Evolutionary conservation across 1,140 invertebrate species (phyloP).

Genomic region (Prorops nasuta): DNA sequence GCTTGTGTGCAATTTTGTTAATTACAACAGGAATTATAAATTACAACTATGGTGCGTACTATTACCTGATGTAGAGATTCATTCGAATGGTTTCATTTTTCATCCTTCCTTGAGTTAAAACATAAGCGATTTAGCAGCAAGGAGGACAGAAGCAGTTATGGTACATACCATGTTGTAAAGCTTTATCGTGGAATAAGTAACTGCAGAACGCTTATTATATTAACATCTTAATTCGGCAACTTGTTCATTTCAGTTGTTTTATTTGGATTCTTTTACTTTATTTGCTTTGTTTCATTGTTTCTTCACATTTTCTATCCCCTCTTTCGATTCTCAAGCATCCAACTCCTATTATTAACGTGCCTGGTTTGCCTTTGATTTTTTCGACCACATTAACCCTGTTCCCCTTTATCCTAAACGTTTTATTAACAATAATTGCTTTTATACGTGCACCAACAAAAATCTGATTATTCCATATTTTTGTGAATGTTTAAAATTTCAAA

Average conservation of each 20-base stretch:
- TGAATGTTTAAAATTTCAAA: slow-evolving; percentile 21
- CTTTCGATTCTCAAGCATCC: too few relatives aligned
- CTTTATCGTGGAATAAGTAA: slow-evolving; percentile 33
- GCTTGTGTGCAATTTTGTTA: too few relatives aligned
- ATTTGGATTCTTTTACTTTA: slow-evolving; percentile 4
- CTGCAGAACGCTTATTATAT: slow-evolving; percentile 40
- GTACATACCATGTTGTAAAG: slow-evolving; percentile 24
- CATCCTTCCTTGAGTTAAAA: too few relatives aligned
- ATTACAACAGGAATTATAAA: too few relatives aligned
- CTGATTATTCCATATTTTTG: too few relatives aligned
- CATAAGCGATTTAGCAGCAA: too few relatives aligned
- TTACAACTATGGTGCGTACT: too few relatives aligned
- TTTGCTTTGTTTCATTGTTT: background rate
- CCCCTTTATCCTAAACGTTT: slow-evolving; percentile 46
- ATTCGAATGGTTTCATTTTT: too few relatives aligned
- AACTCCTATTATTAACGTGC: too few relatives aligned
- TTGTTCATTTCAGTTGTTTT: slow-evolving; percentile 12
- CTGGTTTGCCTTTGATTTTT: slow-evolving; percentile 51
- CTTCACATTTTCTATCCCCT: too few relatives aligned
- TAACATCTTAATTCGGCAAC: slow-evolving; percentile 23
- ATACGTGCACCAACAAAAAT: slow-evolving; percentile 47
- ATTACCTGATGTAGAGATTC: too few relatives aligned
- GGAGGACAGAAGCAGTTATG: slow-evolving; percentile 1
- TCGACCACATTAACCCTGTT: slow-evolving; percentile 55
- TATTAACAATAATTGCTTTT: slow-evolving; percentile 47